Evolutionary conservation across 2,113 vertebrate species (phyloP).

Genomic region (Globicephala melas): DNA sequence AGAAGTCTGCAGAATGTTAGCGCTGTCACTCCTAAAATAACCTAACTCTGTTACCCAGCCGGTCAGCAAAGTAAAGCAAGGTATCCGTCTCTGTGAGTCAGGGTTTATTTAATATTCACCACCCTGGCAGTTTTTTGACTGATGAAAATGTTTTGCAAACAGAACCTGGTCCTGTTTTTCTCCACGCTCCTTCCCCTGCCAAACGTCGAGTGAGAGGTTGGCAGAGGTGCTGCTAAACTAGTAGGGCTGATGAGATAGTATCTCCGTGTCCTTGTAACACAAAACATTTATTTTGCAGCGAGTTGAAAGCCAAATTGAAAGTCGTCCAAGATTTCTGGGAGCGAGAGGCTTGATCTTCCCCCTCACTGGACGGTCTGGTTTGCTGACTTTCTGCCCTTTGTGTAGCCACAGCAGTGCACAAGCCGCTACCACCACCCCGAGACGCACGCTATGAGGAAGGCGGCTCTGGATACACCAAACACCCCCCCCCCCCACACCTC

Average conservation of each 20-base stretch:
- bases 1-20: slow-evolving; percentile 73
- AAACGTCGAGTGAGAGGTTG: slow-evolving; percentile 54
- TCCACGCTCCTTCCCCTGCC: slow-evolving; percentile 1
- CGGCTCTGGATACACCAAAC: not conserved
- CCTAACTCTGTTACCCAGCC: slow-evolving; percentile 32
- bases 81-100: slow-evolving; percentile 69
- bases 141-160: slow-evolving; percentile 77
- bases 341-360: slow-evolving; percentile 20
- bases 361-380: not conserved
- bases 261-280: slow-evolving; percentile 66
- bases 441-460: not conserved
- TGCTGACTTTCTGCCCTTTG: slow-evolving; percentile 19
- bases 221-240: slow-evolving; percentile 48
- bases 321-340: slow-evolving; percentile 56
- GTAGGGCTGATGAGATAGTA: slow-evolving; percentile 58
- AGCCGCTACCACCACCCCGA: no score
- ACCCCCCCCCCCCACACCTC: no score
- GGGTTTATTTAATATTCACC: slow-evolving; percentile 72
- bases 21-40: slow-evolving; percentile 64
- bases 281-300: slow-evolving; percentile 71
- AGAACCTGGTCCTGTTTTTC: slow-evolving; percentile 70
- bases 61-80: slow-evolving; percentile 54
- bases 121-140: slow-evolving; percentile 66
- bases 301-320: slow-evolving; percentile 70
- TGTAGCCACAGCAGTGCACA: not conserved